Base-by-base conservation (phyloP, 2,113 vertebrate genomes). In the Rhynchomys soricoides region DNA sequence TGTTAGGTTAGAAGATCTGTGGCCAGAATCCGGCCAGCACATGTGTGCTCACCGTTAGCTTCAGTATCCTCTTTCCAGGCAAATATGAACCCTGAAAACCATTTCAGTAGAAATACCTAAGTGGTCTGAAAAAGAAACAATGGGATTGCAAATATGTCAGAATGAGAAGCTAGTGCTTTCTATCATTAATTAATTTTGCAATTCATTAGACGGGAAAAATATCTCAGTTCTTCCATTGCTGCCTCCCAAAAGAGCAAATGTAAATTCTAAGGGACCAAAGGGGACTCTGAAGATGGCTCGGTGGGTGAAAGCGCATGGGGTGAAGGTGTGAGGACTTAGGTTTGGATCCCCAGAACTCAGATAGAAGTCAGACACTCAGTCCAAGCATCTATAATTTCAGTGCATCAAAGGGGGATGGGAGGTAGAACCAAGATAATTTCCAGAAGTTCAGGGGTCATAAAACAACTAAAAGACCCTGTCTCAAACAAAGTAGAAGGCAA, bases 61-160 rank as follows among this genome's bases (percentile, higher is more conserved):
- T 71, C 43, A n/a, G 24, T 71, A 59, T 0, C 4, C 31, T 90
- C 19, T 78, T 62, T 89, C 55, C 83, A 79, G 48, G 50, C n/a
- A 96, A 75, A 95, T 59, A 95, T 1, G 16, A 96, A 64, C 19
- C 50, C 15, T 70, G 13, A 0, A 83, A 74, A 95, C 87, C 52
- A 94, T 77, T 90, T 95, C 73, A 86, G 91, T 92, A 93, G 86
- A 71, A 81, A 75, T 91, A 94, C 82, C 45, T 24, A 85, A 50
- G 89, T 70, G 50, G 37, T 83, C 82, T 95, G 22, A 92, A 77
- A 89, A 93, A 34, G 88, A 82, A 89, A 78, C 52, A 82, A 62
- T 17, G 40, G 34, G 91, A 92, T 31, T 87, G 31, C 50, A 88
- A 90, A 43, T 24, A 87, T 77, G 37, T 94, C 92, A 94, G 81